Evolutionary conservation across 2,113 vertebrate genomes (phyloP), one percentile per base, ranked within the genome.

Genomic region (Motacilla alba): DNA sequence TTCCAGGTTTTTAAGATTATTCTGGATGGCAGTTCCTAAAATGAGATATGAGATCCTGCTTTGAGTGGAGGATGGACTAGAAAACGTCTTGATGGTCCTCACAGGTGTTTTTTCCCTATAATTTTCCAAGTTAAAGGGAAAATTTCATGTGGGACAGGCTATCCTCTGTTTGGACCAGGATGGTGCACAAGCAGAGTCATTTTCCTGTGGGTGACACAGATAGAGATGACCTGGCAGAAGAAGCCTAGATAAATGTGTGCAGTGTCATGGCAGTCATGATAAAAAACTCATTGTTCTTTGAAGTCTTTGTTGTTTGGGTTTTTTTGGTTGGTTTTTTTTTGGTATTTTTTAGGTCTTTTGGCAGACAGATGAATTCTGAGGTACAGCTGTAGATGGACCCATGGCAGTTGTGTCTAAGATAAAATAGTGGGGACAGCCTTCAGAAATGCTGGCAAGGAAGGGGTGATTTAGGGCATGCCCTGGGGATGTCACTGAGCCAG

Each of bases 181-280:
- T 17, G 21, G 30, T 15, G 53, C 24, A 16, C 12, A 37, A 4
- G 24, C 41, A 30, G 9, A 33, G 11, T 5, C 4, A 6, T 44
- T 46, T 55, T 49, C 4, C 66, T 0, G 0, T 13, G 16, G 24
- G 12, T 52, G 41, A 13, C 17, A n/a, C 59, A 60, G 44, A 3
- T 1, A 15, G 35, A n/a, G 26, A 27, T 27, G n/a, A 27, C 15
- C 23, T 30, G 18, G 31, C 13, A 46, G 77, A 85, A 63, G 30
- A 12, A 31, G 6, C 21, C 23, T 3, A 27, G 7, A 5, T 39
- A 17, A 68, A 72, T 27, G 8, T 50, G 50, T 0, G 0, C 37
- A 69, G 37, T 1, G 1, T 23, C 22, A 4, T 2, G 11, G 4
- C 13, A 31, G 24, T 9, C 18, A 35, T 19, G 9, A 33, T 4